phyloP scores from a whole-genome alignment of 2,113 vertebrate genomes.

The Dendropsophus ebraccatus region DNA sequence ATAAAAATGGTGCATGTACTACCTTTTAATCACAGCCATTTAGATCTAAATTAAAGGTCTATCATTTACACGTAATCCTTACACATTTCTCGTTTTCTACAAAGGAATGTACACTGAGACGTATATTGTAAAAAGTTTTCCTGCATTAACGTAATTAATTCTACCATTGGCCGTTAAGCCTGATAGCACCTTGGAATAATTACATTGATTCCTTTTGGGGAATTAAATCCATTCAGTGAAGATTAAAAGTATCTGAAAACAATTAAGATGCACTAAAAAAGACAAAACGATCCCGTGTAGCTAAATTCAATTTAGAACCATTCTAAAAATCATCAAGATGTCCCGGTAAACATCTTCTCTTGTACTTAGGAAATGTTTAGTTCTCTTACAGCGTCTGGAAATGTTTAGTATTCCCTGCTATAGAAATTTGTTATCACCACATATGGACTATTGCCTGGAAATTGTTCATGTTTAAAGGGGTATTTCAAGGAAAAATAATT shows the following conservation, averaged over 20 bases:
- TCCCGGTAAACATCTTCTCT: not conserved
- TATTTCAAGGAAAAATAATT: too few species aligned
- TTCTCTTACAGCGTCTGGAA: not conserved
- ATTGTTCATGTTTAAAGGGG: too few species aligned
- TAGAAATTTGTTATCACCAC: not conserved
- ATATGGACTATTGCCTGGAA: not conserved
- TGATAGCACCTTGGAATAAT: not conserved
- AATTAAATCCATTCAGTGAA: constrained; percentile 6
- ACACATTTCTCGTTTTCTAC: not conserved
- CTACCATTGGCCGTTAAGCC: not conserved
- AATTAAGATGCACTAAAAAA: not conserved
- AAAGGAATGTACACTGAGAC: not conserved
- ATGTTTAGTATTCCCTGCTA: not conserved
- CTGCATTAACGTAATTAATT: constrained; percentile 11
- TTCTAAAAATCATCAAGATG: not conserved
- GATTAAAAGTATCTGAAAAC: constrained; percentile 30
- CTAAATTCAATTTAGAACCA: not conserved
- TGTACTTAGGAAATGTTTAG: not conserved
- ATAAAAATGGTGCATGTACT: too few species aligned
- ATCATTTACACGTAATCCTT: too few species aligned
- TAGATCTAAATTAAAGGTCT: too few species aligned
- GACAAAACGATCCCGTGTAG: not conserved
- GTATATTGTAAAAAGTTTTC: not conserved
- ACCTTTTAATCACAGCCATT: too few species aligned
- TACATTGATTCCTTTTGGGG: not conserved